phyloP scores from a whole-genome alignment of 2,888 invertebrate species.

The Amblyteles armatorius region DNA sequence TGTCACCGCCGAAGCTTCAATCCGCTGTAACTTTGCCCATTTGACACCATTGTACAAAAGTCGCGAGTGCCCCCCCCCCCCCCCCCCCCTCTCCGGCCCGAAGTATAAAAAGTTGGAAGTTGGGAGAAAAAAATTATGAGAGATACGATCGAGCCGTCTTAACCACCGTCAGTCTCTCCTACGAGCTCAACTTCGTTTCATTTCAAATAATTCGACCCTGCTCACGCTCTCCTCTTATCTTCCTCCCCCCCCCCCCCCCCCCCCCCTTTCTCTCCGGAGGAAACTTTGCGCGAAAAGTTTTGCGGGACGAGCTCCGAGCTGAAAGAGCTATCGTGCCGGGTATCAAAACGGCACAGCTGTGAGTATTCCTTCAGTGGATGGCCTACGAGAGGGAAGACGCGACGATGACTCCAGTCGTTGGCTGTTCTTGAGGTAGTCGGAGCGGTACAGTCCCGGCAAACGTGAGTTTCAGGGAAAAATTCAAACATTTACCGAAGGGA shows the following conservation, averaged over 20 bases:
- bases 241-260: too few relatives aligned
- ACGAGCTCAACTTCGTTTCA: constrained; percentile 47
- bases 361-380: background rate
- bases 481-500: too few relatives aligned
- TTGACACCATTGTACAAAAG: too few relatives aligned
- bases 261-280: constrained; percentile 3
- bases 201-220: constrained; percentile 52
- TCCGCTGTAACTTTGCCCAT: too few relatives aligned
- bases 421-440: background rate
- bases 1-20: too few relatives aligned
- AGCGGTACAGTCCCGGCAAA: too few relatives aligned
- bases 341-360: background rate
- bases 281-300: constrained; percentile 57
- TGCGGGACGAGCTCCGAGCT: constrained; percentile 36
- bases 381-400: background rate
- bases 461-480: too few relatives aligned
- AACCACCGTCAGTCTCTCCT: constrained; percentile 34
- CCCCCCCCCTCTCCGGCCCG: too few relatives aligned
- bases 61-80: too few relatives aligned
- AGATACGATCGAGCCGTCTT: constrained; percentile 46
- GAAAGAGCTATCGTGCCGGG: constrained; percentile 20
- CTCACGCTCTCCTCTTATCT: background rate
- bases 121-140: constrained; percentile 22
- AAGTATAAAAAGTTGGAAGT: background rate
- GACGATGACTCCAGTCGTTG: background rate